phyloP scores from a whole-genome alignment of 1,140 invertebrate genomes.

The Semibalanus balanoides region DNA sequence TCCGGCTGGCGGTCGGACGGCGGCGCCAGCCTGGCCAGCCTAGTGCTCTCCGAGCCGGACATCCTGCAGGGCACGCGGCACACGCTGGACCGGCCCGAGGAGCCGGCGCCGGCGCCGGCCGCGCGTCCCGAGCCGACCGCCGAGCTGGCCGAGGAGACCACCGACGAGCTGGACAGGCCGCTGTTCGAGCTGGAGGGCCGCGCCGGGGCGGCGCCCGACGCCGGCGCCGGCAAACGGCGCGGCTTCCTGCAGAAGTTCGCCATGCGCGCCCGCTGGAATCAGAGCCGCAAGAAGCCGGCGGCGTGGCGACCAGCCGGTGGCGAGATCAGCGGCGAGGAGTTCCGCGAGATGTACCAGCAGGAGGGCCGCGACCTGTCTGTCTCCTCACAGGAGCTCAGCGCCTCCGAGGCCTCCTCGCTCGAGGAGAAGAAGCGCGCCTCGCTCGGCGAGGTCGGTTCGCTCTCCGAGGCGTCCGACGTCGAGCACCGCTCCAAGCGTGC shows the following conservation, averaged over 20 bases:
- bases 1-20: not conserved
- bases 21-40: not conserved
- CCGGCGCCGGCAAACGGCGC: not conserved
- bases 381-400: not conserved
- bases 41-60: not conserved
- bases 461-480: not conserved
- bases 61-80: not conserved
- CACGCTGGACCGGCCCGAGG: not conserved
- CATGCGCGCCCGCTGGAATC: not conserved
- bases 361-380: not conserved
- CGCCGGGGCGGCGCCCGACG: not conserved
- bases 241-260: not conserved
- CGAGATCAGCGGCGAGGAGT: slow-evolving; percentile 15
- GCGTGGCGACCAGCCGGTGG: slow-evolving; percentile 8
- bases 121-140: not conserved
- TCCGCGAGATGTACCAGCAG: slow-evolving; percentile 4
- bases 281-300: not conserved
- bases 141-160: not conserved
- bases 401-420: slow-evolving; percentile 9
- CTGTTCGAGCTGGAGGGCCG: not conserved
- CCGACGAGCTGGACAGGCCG: not conserved
- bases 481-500: not conserved
- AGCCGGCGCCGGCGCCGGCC: not conserved
- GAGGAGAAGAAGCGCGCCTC: slow-evolving; percentile 11
- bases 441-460: not conserved